Evolutionary conservation across 2,797 vertebrate genomes (phyloP).

Genomic region (Poecilia gillii): DNA sequence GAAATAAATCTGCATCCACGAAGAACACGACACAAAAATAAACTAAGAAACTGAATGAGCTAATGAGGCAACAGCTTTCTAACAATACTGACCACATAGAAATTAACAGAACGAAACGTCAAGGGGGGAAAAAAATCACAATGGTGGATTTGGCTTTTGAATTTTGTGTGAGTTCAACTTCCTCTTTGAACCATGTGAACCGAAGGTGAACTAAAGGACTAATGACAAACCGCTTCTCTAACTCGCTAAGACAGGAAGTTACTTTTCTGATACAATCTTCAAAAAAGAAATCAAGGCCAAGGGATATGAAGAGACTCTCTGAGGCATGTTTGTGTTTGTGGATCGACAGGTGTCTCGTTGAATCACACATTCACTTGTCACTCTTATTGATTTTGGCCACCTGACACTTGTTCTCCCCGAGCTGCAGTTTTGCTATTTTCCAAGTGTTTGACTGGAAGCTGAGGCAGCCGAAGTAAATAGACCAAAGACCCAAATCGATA

Average conservation of each 20-base stretch:
- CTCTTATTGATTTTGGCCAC: conserved; percentile 26
- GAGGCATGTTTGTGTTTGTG: conserved; percentile 4
- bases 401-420: conserved; percentile 25
- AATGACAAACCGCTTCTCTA: neutral
- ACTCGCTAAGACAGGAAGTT: neutral
- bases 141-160: too few relatives aligned
- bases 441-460: conserved; percentile 6
- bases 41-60: too few relatives aligned
- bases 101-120: too few relatives aligned
- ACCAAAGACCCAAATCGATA: conserved; percentile 18
- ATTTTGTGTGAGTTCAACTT: too few relatives aligned
- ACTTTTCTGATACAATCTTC: neutral
- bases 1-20: too few relatives aligned
- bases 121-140: too few relatives aligned
- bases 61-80: too few relatives aligned
- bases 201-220: too few relatives aligned
- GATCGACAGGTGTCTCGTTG: conserved; percentile 25
- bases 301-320: conserved; percentile 4
- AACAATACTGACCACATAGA: too few relatives aligned
- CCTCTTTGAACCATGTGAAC: too few relatives aligned
- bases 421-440: conserved; percentile 15
- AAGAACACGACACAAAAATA: too few relatives aligned
- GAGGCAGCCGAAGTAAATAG: conserved; percentile 20
- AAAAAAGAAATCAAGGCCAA: neutral
- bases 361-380: conserved; percentile 26